phyloP scores from a whole-genome alignment of 1,140 invertebrate species.

The Sarcophaga peregrina region DNA sequence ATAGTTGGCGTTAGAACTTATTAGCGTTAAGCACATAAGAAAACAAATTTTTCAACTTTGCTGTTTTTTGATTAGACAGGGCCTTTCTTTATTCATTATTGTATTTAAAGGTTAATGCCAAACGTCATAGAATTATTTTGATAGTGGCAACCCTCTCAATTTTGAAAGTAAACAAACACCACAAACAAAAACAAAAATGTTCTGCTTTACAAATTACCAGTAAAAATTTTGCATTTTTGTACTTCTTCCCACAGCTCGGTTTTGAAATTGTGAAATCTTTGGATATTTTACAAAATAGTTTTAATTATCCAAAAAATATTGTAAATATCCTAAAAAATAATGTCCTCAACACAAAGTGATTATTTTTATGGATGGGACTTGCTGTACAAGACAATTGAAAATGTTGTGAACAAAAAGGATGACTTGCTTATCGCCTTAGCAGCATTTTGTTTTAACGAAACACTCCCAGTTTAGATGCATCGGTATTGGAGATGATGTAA shows the following conservation, averaged over 20 bases:
- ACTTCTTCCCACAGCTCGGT: background rate
- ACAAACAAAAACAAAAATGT: slow-evolving; percentile 8
- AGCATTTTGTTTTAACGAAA: slow-evolving; percentile 79
- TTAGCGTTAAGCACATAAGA: too few relatives aligned
- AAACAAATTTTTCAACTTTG: too few relatives aligned
- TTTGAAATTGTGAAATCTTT: background rate
- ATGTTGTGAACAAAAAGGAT: slow-evolving; percentile 74
- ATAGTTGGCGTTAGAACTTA: too few relatives aligned
- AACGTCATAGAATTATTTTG: too few relatives aligned
- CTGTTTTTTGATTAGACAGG: too few relatives aligned
- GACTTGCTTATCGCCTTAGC: slow-evolving; percentile 77
- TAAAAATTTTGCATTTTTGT: background rate
- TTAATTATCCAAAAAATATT: background rate
- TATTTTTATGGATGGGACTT: slow-evolving; percentile 80
- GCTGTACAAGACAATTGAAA: slow-evolving; percentile 72
- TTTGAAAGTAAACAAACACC: too few relatives aligned
- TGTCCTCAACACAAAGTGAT: slow-evolving; percentile 35
- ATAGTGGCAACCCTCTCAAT: too few relatives aligned
- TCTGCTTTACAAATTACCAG: background rate
- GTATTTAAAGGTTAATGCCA: too few relatives aligned
- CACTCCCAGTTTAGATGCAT: slow-evolving; percentile 76
- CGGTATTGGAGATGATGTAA: slow-evolving; percentile 78
- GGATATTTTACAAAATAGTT: background rate
- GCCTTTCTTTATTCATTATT: too few relatives aligned
- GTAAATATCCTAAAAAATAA: background rate